These are phyloP conservation scores for Conomelus anceps DNA, from an alignment of 2,888 invertebrate species.

Conservation along the genomic window DNA sequence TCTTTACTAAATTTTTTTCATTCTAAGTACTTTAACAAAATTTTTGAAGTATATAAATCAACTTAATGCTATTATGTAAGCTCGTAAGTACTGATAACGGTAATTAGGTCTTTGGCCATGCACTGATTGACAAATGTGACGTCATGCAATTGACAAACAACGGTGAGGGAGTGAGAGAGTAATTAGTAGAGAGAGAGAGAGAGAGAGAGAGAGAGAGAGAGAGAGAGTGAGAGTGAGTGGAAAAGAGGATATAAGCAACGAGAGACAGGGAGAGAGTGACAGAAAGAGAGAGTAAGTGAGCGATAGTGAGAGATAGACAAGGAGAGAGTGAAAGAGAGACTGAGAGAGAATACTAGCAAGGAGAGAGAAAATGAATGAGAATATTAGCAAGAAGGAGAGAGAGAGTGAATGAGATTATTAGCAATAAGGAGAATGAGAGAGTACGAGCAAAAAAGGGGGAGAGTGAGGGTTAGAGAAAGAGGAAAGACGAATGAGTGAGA, in stretches of 20 bases:
- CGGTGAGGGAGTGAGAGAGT: background rate
- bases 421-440: background rate
- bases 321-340: too few relatives aligned
- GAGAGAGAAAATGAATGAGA: too few relatives aligned
- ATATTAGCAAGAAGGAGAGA: background rate
- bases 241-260: background rate
- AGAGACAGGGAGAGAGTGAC: background rate
- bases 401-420: background rate
- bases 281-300: background rate
- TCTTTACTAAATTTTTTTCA: too few relatives aligned
- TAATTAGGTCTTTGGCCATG: background rate
- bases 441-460: too few relatives aligned
- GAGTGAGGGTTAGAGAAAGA: too few relatives aligned
- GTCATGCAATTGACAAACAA: background rate
- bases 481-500: background rate
- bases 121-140: background rate
- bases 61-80: too few relatives aligned
- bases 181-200: background rate
- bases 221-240: background rate
- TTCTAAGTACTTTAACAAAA: too few relatives aligned
- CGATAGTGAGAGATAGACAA: background rate
- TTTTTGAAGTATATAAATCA: too few relatives aligned
- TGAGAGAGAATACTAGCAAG: too few relatives aligned
- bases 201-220: background rate
- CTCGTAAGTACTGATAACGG: too few relatives aligned